Evolutionary conservation across 1,140 invertebrate genomes (phyloP).

Genomic region (Cepaea nemoralis): DNA sequence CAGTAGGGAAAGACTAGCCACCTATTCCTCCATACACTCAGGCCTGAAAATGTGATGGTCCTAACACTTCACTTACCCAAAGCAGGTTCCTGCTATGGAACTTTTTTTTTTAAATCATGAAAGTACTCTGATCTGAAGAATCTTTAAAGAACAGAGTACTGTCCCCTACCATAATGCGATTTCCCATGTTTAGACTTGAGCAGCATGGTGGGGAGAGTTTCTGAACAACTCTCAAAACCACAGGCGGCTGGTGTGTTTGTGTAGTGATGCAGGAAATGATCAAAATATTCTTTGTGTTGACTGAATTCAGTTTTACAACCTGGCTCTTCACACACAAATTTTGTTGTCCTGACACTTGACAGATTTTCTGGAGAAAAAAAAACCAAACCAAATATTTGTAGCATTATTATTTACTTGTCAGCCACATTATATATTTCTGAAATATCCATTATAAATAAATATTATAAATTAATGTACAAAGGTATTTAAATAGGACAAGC

Average conservation of each 20-base stretch:
- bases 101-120: too few relatives aligned
- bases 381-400: too few relatives aligned
- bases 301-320: not conserved
- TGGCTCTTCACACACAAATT: conserved; percentile 30
- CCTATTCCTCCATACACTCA: too few relatives aligned
- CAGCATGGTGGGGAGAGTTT: conserved; percentile 6
- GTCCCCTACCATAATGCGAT: conserved; percentile 15
- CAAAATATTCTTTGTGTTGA: conserved; percentile 29
- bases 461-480: too few relatives aligned
- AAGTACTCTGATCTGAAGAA: too few relatives aligned
- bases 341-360: not conserved
- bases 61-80: too few relatives aligned
- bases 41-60: too few relatives aligned
- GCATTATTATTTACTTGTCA: not conserved
- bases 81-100: too few relatives aligned
- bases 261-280: conserved; percentile 34
- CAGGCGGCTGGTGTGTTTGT: not conserved
- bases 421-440: not conserved
- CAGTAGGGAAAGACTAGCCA: too few relatives aligned
- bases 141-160: too few relatives aligned
- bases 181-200: conserved; percentile 22
- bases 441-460: not conserved
- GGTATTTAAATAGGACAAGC: too few relatives aligned
- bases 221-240: not conserved
- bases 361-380: not conserved